Conservation (phyloP, 2,888 invertebrate genomes). For the Halocaridina rubra region DNA sequence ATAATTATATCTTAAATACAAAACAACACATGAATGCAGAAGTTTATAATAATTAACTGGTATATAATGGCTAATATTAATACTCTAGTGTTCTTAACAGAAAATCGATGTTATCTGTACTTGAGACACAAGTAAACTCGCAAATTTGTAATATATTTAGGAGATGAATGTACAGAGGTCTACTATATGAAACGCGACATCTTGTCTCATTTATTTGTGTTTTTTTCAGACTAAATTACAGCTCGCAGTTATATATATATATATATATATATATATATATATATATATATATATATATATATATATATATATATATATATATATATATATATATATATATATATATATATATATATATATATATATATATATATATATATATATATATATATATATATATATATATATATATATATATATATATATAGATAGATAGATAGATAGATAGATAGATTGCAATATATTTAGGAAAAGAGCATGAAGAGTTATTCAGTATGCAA, state of each 20-base stretch:
- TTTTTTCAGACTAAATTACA: background rate
- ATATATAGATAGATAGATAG: background rate
- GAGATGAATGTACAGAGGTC: no score
- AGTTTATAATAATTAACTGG: no score
- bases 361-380: conserved; percentile 4
- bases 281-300: conserved; percentile 8
- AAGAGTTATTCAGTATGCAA: no score
- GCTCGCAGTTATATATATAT: background rate
- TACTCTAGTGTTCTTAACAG: no score
- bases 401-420: conserved; percentile 8
- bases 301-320: conserved; percentile 1
- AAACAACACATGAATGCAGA: no score
- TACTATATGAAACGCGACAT: no score
- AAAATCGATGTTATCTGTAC: no score
- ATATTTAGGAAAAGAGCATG: background rate
- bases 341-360: conserved; percentile 8
- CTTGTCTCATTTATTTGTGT: no score
- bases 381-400: conserved; percentile 8
- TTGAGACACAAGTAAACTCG: no score
- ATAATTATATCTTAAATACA: background rate
- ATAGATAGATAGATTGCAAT: background rate
- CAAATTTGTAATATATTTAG: no score
- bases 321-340: background rate
- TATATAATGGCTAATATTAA: no score
- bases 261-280: conserved; percentile 8